Evolutionary conservation across 2,113 vertebrate genomes (phyloP), one percentile per base, ranked within the genome.

Genomic region (Corythornis madagascariensis): DNA sequence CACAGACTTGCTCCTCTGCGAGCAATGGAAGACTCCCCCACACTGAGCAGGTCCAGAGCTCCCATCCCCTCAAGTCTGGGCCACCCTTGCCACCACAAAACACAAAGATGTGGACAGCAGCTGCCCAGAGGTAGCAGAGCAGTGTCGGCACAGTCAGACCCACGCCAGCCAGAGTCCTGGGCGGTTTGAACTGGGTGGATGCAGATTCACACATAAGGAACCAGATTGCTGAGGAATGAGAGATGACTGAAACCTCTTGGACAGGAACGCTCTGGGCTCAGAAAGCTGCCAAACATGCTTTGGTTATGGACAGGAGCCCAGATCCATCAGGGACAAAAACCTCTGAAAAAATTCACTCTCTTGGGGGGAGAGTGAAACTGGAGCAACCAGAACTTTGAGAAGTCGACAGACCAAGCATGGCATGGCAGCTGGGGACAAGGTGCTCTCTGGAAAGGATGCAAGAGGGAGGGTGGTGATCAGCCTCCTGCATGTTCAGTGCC

Each of bases 241-340:
- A 85, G 87, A 94, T 91, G 95, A 93, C 94, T 96, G 92, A 94
- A 96, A 94, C 92, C 94, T 91, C 91, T 95, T 96, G 95, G 95
- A 95, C 91, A 94, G 83, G 88, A 96, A 95, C 0, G 25, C 60
- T 92, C 91, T 70, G 91, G 92, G 92, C 92, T 95, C 84, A 83
- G 53, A 95, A 76, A 95, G 94, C 95, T 93, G 94, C 95, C 95
- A 96, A 87, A 94, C 91, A 90, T 89, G 89, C 94, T 93, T 85
- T 2, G 79, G 92, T 91, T 95, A 93, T 94, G 94, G 96, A 95
- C 75, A 91, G 72, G n/a, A 93, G 92, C 95, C 94, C 89, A 90
- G 92, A 95, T 77, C 91, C 87, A 89, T 73, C 56, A 73, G 85
- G 95, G 82, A 93, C 79, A 81, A 85, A 85, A 20, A 71, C 93